Base-by-base conservation (phyloP, 2,797 vertebrate species). In the Harpagifer antarcticus region DNA sequence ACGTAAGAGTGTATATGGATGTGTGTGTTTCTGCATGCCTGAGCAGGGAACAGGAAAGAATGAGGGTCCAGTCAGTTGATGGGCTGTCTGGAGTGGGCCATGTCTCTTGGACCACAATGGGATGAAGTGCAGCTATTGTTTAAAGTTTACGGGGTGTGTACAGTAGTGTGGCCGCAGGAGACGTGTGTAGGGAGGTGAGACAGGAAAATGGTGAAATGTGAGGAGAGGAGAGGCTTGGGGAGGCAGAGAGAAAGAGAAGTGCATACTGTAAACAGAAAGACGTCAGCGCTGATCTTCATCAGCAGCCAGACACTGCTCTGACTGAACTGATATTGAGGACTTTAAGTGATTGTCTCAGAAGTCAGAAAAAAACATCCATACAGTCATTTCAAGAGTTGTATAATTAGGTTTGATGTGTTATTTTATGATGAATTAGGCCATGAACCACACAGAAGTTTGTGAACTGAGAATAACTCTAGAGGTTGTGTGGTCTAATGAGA, bases 11-110 rank as follows among this genome's bases (percentile, higher is more conserved):
- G 67, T 82, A 76, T 83, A 84, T 74, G 74, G 67, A 74, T 82
- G 79, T 76, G 81, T 82, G 85, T 84, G 86, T 90, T 82, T 89
- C 74, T 81, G 88, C 87, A 87, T 88, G 90, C 87, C 72, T 91
- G 85, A 84, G 69, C 90, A 89, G 65, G 76, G 69, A 81, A 58
- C 65, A 78, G 84, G 78, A 89, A 68, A 87, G 76, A 87, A 49
- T 74, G 82, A 86, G 74, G 16, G 71, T 84, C 86, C 83, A 56
- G 84, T 74, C 69, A 48, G 79, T 88, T 82, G 85, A 90, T 84
- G 80, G 86, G 69, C 37, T 66, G 82, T 83, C 80, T 85, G 85
- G 62, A 88, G 81, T 66, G 83, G 72, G 55, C 68, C 55, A 54
- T 74, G 78, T 79, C 85, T 79, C 82, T 85, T 71, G 79, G 81